Conservation (phyloP, 2,113 vertebrate genomes). For the Scophthalmus maximus region DNA sequence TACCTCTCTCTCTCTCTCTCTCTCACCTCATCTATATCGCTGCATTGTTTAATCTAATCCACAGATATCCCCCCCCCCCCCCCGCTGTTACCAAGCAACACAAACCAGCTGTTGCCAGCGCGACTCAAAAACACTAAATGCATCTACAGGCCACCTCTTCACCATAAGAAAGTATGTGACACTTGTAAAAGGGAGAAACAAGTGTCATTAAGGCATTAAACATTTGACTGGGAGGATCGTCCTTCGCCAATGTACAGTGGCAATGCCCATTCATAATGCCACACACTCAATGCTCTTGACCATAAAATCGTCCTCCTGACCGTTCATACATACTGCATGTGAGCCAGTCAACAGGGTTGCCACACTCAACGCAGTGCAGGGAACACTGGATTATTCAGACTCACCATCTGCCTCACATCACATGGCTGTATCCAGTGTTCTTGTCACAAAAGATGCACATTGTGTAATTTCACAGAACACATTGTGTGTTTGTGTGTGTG, state of each 20-base stretch:
- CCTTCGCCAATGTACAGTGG: neutral
- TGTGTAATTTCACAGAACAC: neutral
- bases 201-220: constrained; percentile 12
- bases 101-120: constrained; percentile 15
- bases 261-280: neutral
- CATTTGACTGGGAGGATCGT: neutral
- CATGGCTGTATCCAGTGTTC: neutral
- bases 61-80: neutral
- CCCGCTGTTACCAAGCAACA: neutral
- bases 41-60: neutral
- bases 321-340: constrained; percentile 8
- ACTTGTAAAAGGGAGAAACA: neutral
- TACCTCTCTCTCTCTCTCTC: neutral
- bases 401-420: constrained; percentile 39
- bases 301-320: constrained; percentile 6
- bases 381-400: constrained; percentile 31
- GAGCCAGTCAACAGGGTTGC: constrained; percentile 34
- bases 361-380: neutral
- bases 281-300: neutral
- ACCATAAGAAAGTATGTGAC: constrained; percentile 10
- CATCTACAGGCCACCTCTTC: neutral
- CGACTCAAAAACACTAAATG: constrained; percentile 15
- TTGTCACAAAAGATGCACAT: neutral
- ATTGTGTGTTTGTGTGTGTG: no score
- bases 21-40: neutral